A percentile compares a stretch with the other conserved stretches of the same genome.
phyloP scores from a whole-genome alignment of 2,113 vertebrate species.

The Proteles cristata region DNA sequence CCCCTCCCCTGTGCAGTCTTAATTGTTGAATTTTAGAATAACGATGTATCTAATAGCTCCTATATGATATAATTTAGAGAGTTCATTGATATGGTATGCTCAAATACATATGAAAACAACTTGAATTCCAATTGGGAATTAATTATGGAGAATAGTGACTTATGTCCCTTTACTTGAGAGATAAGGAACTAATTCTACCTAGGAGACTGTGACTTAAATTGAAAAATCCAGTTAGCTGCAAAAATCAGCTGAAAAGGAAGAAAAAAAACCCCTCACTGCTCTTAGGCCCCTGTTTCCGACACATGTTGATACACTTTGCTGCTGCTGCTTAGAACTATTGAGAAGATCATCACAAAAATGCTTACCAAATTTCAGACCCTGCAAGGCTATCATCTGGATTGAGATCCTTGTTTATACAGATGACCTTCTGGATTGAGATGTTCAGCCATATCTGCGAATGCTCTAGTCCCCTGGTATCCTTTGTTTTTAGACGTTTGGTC shows the following conservation, averaged over 20 bases:
- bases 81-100: not conserved
- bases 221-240: not conserved
- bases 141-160: not conserved
- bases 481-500: not conserved
- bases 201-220: not conserved
- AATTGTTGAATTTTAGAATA: not conserved
- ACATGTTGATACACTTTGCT: not conserved
- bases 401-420: not conserved
- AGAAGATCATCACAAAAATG: constrained; percentile 1
- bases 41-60: not conserved
- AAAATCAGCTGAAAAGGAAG: not conserved
- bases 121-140: not conserved
- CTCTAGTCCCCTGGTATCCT: not conserved
- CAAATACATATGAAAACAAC: not conserved
- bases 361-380: not conserved
- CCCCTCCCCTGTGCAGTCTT: not conserved
- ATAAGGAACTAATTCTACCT: constrained; percentile 3
- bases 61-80: not conserved
- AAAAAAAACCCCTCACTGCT: not conserved
- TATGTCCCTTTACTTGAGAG: not conserved
- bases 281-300: not conserved
- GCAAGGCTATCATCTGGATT: not conserved
- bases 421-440: not conserved
- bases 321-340: not conserved
- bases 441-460: not conserved